Conservation (phyloP, 1,140 invertebrate genomes). For the Cydia fagiglandana region DNA sequence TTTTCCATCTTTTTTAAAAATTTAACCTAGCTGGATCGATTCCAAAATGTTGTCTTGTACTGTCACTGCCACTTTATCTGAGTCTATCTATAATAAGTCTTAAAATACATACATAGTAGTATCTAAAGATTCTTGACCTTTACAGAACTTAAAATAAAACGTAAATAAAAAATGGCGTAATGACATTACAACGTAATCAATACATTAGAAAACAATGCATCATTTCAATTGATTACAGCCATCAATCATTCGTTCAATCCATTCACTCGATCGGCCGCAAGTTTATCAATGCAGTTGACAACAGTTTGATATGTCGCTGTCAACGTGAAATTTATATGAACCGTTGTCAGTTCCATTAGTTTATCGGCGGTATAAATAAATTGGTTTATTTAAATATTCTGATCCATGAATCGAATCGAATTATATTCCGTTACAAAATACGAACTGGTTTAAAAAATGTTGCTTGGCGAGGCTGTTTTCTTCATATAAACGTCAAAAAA, state of each 20-base stretch:
- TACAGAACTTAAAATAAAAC: slow-evolving; percentile 1
- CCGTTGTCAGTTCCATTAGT: neutral
- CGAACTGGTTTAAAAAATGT: slow-evolving; percentile 24
- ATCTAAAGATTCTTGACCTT: neutral
- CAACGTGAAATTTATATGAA: slow-evolving; percentile 3
- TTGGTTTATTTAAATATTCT: slow-evolving; percentile 13
- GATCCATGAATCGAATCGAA: slow-evolving; percentile 13
- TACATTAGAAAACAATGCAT: slow-evolving; percentile 27
- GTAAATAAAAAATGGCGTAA: slow-evolving; percentile 21
- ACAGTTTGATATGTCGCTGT: neutral
- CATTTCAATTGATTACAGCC: slow-evolving; percentile 27
- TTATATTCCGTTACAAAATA: slow-evolving; percentile 28
- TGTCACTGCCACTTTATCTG: no score
- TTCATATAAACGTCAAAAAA: slow-evolving; percentile 16
- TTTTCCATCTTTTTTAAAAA: no score
- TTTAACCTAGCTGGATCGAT: neutral
- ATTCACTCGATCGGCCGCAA: slow-evolving; percentile 11
- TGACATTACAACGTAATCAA: slow-evolving; percentile 9
- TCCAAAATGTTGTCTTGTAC: neutral
- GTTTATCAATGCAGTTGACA: slow-evolving; percentile 14
- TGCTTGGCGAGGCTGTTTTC: slow-evolving; percentile 6
- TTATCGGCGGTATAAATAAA: neutral
- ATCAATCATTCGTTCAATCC: slow-evolving; percentile 29
- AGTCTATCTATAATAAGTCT: neutral
- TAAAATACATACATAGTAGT: neutral